phyloP scores from a whole-genome alignment of 2,888 invertebrate genomes.

The Parasteatoda lunata region DNA sequence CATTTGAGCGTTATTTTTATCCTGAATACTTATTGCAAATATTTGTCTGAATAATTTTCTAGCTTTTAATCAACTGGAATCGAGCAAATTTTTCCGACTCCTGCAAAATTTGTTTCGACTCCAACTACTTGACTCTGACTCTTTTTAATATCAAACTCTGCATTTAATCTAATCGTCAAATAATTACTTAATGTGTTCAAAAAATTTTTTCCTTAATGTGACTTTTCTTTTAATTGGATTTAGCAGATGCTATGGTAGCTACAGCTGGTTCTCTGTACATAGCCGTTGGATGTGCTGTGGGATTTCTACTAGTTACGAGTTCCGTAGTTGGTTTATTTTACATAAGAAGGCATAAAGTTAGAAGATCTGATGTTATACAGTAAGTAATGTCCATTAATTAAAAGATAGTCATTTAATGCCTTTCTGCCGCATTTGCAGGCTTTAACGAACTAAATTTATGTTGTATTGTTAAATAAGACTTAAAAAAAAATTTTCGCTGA shows the following conservation, averaged over 20 bases:
- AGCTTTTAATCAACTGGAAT: too few relatives aligned
- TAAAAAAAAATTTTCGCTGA: too few relatives aligned
- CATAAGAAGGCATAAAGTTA: conserved; percentile 73
- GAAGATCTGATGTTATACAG: conserved; percentile 69
- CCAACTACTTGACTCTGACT: too few relatives aligned
- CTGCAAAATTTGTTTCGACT: too few relatives aligned
- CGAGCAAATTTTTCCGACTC: too few relatives aligned
- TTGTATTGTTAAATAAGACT: background rate
- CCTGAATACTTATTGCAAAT: too few relatives aligned
- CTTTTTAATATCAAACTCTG: too few relatives aligned
- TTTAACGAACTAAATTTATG: background rate
- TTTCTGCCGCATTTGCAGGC: background rate
- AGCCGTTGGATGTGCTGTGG: conserved; percentile 86
- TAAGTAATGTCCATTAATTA: conserved; percentile 28
- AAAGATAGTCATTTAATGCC: background rate
- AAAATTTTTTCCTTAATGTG: too few relatives aligned
- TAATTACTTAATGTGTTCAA: too few relatives aligned
- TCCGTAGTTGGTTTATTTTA: conserved; percentile 77
- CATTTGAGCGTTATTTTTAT: too few relatives aligned
- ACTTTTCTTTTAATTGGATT: conserved; percentile 9
- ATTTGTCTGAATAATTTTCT: too few relatives aligned
- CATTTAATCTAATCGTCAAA: too few relatives aligned
- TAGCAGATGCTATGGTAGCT: conserved; percentile 63
- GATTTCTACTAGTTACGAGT: conserved; percentile 81
- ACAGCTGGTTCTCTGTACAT: conserved; percentile 79